These are phyloP conservation scores for Cataglyphis rosenhaueri DNA, from an alignment of 2,888 invertebrate species.

Conservation along the genomic window DNA sequence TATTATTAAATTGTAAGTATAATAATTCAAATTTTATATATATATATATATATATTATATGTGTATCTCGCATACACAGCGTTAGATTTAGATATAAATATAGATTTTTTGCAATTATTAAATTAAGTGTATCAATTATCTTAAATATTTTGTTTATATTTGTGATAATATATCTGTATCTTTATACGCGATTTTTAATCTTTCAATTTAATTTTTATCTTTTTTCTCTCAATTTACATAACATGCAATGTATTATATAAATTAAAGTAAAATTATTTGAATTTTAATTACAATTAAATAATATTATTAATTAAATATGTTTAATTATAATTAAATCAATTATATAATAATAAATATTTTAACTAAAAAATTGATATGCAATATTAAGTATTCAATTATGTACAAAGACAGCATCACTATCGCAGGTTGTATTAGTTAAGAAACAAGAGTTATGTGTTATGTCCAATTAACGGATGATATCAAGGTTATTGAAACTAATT, in stretches of 20 bases:
- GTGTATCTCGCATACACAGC: too few species aligned
- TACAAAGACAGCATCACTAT: not conserved
- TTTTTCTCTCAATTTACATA: not conserved
- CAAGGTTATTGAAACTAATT: not conserved
- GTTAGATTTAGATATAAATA: not conserved
- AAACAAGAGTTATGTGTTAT: not conserved
- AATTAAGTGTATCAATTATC: not conserved
- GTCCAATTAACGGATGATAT: constrained; percentile 8
- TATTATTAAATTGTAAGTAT: too few species aligned
- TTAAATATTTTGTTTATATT: not conserved
- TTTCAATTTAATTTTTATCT: not conserved
- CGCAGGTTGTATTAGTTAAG: too few species aligned
- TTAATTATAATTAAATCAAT: not conserved
- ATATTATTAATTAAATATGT: not conserved
- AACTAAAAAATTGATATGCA: not conserved
- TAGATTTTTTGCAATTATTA: not conserved
- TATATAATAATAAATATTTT: not conserved
- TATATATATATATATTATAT: too few species aligned
- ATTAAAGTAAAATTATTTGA: not conserved
- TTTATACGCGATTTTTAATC: not conserved
- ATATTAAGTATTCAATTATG: not conserved
- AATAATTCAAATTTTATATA: too few species aligned
- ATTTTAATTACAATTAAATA: not conserved
- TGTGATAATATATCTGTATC: too few species aligned
- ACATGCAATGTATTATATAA: too few species aligned